Conservation (phyloP, 2,113 vertebrate species). For the Petrocephalus zakoni region DNA sequence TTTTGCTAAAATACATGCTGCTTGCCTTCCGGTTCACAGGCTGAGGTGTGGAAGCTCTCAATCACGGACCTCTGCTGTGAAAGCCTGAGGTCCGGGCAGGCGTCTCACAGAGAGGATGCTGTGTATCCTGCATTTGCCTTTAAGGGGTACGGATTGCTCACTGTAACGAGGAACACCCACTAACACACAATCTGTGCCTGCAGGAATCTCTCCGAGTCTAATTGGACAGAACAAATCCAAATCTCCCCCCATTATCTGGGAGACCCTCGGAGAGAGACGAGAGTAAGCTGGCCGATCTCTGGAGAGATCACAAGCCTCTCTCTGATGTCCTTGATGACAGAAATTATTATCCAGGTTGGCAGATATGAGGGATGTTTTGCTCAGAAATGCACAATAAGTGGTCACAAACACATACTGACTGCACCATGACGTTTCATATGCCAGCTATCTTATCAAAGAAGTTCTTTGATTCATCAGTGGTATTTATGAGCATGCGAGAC, state of each 20-base stretch:
- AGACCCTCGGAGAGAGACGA: background rate
- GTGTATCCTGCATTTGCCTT: background rate
- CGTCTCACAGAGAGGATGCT: background rate
- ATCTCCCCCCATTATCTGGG: background rate
- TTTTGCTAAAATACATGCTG: background rate
- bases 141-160: background rate
- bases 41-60: background rate
- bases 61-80: background rate
- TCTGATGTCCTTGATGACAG: background rate
- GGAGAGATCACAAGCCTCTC: background rate
- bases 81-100: background rate
- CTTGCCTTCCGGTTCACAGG: background rate
- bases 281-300: background rate
- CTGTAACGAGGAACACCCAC: background rate
- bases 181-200: background rate
- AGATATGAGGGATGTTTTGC: background rate
- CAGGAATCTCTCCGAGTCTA: background rate
- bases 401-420: background rate
- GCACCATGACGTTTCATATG: background rate
- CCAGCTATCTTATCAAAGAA: constrained; percentile 44
- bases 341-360: background rate
- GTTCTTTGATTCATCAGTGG: constrained; percentile 50
- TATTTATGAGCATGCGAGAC: constrained; percentile 58
- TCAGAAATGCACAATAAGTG: background rate
- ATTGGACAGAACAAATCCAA: background rate